Conservation (phyloP, 2,113 vertebrate species). For the Chaetorhynchus papuensis region DNA sequence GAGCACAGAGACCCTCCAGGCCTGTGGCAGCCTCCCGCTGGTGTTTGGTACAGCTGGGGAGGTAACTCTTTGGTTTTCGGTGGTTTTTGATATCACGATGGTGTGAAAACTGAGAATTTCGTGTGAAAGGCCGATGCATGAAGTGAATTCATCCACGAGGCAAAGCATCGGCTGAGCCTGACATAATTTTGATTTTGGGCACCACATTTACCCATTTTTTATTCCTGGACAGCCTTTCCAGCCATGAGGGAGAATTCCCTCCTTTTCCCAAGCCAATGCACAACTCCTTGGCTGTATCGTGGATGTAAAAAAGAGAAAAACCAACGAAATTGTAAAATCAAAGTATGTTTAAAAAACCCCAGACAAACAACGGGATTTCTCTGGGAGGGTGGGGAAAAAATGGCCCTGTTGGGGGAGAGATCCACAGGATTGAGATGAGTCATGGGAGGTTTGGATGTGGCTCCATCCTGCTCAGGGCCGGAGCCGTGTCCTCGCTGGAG, state of each 20-base stretch:
- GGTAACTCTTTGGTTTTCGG: not conserved
- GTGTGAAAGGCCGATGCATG: fast-evolving
- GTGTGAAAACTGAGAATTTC: not conserved
- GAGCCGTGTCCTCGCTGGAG: not conserved
- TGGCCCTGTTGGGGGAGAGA: not conserved
- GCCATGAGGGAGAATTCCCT: not conserved
- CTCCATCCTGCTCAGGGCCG: not conserved
- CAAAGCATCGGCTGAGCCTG: not conserved
- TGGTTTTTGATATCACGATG: not conserved
- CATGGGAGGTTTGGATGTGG: not conserved
- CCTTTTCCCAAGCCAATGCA: not conserved
- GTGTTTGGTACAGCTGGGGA: not conserved
- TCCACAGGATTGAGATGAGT: not conserved
- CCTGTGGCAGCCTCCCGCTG: not conserved
- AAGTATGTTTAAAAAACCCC: not conserved
- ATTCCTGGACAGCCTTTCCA: not conserved
- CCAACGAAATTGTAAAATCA: not conserved
- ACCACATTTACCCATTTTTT: not conserved
- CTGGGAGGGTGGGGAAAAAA: not conserved
- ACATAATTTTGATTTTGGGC: not conserved
- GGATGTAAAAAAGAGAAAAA: not conserved
- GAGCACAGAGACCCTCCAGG: not conserved
- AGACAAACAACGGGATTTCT: not conserved
- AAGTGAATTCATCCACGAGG: not conserved
- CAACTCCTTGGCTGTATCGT: not conserved